Base-by-base conservation (phyloP, 2,113 vertebrate species). In the Clarias gariepinus region DNA sequence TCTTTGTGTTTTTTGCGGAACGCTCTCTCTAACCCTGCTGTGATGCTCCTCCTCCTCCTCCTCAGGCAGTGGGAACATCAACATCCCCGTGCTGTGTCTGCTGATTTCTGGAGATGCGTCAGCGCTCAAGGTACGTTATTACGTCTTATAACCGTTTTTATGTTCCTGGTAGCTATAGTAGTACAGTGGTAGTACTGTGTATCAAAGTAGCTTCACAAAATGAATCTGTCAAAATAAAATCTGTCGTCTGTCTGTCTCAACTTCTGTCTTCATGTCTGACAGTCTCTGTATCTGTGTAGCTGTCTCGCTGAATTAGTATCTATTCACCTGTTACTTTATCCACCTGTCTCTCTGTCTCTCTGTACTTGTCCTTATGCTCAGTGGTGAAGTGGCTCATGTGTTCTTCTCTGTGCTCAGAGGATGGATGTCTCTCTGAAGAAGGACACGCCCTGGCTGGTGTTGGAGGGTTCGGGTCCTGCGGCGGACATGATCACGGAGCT, bases 21-120 rank as follows among this genome's bases (percentile, higher is more conserved):
- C 18, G 33, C 0, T 41, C 16, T 1, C 66, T 2, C 11, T 73
- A 19, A 73, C 69, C 30, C 30, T 16, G 28, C 6, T 15, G 2
- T 71, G 11, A 9, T 71, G 13, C 68, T 64, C 60, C 4, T 74
- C 10, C 71, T 13, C 92, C 68, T 64, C 60, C 4, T 74, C 10
- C 71, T 13, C 92, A 97, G 97, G 96, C 4, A 95, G 94, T 52
- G 96, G 96, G 58, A 95, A 89, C 60, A 97, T 97, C 79, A 96
- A 97, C 87, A 97, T 97, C 84, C 97, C 97, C 0, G 97, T 97
- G 53, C 90, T 97, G 64, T 96, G 96, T 33, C 92, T 97, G 89
- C 92, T 97, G 30, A 95, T 97, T 0, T 92, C 93, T 52, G 97
- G 97, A 15, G 91, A 96, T 0, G 92, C 92, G 63, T 89, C 91